Base-by-base conservation (phyloP, 2,888 invertebrate genomes). In the Plebejus anna region DNA sequence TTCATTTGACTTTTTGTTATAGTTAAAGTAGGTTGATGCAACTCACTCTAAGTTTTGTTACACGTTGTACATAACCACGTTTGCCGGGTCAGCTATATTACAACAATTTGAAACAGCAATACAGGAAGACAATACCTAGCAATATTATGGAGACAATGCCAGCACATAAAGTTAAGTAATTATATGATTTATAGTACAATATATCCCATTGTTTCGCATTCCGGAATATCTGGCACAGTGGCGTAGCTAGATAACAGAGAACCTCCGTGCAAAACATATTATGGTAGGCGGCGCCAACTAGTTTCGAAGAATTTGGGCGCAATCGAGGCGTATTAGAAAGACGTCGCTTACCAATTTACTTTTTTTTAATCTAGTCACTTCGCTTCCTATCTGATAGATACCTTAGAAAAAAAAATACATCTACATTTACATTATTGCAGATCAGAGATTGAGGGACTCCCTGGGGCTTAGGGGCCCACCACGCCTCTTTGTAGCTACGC, bases 171-270 rank as follows among this genome's bases (percentile, higher is more conserved):
- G 32, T 66, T 66, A 66, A 13, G 32, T 32, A 32, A 66, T 66
- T 66, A 42, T 71, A 36, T 71, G 42, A 71, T 71, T 71, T 71
- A 70, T 7, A n/a, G 71, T 36, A 42, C 42, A 71, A 42, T 42
- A 70, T 38, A 70, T 16, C 16, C 38, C 70, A 70, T 42, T 38
- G 9, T 28, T 2, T 4, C n/a, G 38, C 38, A 42, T 71, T n/a
- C 38, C 42, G 42, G 71, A 22, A n/a, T 71, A n/a, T 71, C 71
- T 71, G 71, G 71, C 42, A 22, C 55, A 5, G 55, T 55, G 55
- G 11, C 55, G 4, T 16, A 55, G 55, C 55, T 55, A 55, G 51
- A 7, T 11, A 11, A 47, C 51, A 13, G 4, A 51, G 4, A 1
- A 4, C 51, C 51, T 3, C 11, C 0, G 51, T 0, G 51, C 9